Conservation (phyloP, 2,113 vertebrate genomes). For the Gobius niger region DNA sequence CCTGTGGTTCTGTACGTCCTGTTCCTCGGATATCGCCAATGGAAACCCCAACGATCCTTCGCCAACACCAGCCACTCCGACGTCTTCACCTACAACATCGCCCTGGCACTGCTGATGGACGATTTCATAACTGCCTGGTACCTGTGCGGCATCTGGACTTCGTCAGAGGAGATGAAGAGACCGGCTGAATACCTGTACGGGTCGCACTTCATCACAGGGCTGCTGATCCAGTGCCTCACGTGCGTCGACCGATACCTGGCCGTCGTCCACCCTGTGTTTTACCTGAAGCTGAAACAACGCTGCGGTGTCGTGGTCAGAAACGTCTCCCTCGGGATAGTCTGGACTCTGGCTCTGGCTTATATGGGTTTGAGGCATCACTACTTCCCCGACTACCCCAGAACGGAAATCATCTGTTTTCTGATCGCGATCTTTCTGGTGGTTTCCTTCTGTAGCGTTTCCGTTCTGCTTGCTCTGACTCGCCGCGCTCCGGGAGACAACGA, state of each 20-base stretch:
- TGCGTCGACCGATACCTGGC: no score
- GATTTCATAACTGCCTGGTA: neutral
- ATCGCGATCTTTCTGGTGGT: no score
- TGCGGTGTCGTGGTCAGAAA: conserved; percentile 12
- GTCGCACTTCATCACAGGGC: accelerated
- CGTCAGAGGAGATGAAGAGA: accelerated
- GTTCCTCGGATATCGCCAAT: no score
- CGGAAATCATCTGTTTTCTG: no score
- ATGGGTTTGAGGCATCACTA: neutral
- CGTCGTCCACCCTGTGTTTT: conserved; percentile 18
- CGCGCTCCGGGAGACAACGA: no score
- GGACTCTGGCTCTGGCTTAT: neutral
- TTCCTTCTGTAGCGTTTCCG: no score
- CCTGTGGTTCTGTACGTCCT: no score
- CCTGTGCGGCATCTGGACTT: accelerated
- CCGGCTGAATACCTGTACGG: accelerated
- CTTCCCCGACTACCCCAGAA: neutral
- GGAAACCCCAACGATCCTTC: no score
- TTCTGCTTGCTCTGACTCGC: no score
- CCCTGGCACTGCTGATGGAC: neutral
- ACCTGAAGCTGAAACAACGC: neutral
- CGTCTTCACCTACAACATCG: conserved; percentile 16
- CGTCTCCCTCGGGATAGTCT: neutral
- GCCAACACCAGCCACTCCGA: neutral
- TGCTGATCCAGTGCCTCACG: conserved; percentile 18